phyloP scores from a whole-genome alignment of 2,113 vertebrate species.

The Azemiops feae region DNA sequence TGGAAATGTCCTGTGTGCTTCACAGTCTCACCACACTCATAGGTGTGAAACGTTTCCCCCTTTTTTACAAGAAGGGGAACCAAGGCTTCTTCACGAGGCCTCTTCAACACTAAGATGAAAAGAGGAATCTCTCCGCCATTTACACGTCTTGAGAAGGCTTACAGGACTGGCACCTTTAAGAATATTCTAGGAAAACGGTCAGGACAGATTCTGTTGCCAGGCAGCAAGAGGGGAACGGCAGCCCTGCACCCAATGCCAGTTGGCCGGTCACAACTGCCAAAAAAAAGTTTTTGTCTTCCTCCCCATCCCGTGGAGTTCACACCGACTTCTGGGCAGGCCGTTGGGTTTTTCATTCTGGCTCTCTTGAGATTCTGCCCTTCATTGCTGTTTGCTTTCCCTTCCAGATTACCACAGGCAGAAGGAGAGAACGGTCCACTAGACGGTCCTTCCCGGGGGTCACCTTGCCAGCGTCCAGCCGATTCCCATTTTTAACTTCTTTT shows the following conservation, averaged over 20 bases:
- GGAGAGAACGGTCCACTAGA: slow-evolving; percentile 95
- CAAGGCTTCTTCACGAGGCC: not conserved
- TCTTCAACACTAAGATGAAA: not conserved
- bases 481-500: not conserved
- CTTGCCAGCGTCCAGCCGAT: not conserved
- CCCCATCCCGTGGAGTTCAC: not conserved
- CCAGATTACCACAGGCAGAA: slow-evolving; percentile 96
- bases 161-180: not conserved
- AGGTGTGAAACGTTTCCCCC: too few relatives aligned
- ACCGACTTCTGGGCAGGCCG: not conserved
- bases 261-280: not conserved
- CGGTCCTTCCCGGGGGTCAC: not conserved
- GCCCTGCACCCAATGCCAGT: not conserved
- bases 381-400: not conserved
- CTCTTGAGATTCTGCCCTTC: not conserved
- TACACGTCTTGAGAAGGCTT: not conserved
- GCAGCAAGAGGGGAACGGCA: not conserved
- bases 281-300: not conserved
- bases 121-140: not conserved
- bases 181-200: not conserved
- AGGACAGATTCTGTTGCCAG: not conserved
- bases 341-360: not conserved
- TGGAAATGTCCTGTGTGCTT: fast-evolving
- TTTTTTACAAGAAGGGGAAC: not conserved
- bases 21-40: too few relatives aligned